These are phyloP conservation scores for Steromphala cineraria DNA, from an alignment of 2,888 invertebrate genomes.

Conservation along the genomic window DNA sequence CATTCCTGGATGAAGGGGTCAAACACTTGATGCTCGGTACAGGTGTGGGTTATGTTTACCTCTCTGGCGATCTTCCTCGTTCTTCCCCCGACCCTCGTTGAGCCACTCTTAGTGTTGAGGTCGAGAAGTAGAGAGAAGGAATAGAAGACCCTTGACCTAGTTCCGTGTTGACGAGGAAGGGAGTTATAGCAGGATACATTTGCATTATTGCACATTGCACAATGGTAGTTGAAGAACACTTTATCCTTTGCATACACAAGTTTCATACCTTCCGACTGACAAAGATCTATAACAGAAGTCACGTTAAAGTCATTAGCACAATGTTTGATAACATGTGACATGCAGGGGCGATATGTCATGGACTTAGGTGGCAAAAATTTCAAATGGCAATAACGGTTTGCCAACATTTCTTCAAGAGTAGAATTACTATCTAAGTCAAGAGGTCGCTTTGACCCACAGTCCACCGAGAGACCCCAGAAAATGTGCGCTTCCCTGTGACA, in stretches of 20 bases:
- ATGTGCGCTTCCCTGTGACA: conserved; percentile 39
- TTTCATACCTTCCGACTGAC: background rate
- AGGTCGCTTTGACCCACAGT: conserved; percentile 18
- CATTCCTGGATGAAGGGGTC: conserved; percentile 42
- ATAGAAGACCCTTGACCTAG: conserved; percentile 11
- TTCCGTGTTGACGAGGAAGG: background rate
- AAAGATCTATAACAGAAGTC: background rate
- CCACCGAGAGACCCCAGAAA: conserved; percentile 31
- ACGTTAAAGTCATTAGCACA: background rate
- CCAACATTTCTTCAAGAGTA: background rate
- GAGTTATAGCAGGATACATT: background rate
- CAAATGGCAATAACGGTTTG: background rate
- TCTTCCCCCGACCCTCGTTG: conserved; percentile 20
- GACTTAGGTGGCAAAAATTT: conserved; percentile 11
- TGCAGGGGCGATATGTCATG: conserved; percentile 19
- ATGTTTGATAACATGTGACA: background rate
- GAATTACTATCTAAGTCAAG: background rate
- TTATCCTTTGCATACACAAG: background rate
- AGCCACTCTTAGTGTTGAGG: conserved; percentile 29
- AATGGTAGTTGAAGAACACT: conserved; percentile 55
- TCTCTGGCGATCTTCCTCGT: background rate
- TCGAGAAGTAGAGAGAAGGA: conserved; percentile 37
- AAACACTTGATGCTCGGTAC: conserved; percentile 38
- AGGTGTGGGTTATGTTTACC: conserved; percentile 20
- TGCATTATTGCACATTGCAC: conserved; percentile 57